Percentiles rank a stretch among this genome's conserved stretches.
These are phyloP conservation scores for Ptychobarbus kaznakovi DNA, from an alignment of 2,797 vertebrate species.

Conservation along the genomic window DNA sequence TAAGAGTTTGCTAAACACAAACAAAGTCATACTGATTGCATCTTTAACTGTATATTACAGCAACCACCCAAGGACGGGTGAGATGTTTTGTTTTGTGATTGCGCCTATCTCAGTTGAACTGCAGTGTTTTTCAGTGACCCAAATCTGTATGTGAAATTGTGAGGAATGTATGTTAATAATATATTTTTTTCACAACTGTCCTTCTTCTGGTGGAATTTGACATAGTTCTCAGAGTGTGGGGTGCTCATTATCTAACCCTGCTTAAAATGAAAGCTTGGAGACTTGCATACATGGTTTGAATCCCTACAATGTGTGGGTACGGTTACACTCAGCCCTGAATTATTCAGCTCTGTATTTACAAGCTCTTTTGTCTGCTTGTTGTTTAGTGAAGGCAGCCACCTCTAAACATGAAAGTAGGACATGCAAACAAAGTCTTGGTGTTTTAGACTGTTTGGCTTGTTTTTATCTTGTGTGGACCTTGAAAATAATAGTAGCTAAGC, in stretches of 20 bases:
- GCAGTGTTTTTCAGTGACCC: background rate
- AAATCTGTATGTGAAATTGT: background rate
- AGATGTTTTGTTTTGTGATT: background rate
- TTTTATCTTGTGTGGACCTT: conserved; percentile 30
- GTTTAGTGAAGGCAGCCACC: conserved; percentile 62
- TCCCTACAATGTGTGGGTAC: conserved; percentile 63
- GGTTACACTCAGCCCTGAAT: conserved; percentile 77
- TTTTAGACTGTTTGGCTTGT: conserved; percentile 41
- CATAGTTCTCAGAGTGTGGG: conserved; percentile 14
- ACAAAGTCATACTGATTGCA: background rate
- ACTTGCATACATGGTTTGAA: conserved; percentile 63
- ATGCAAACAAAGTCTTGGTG: conserved; percentile 55
- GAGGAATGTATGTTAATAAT: background rate
- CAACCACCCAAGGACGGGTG: background rate
- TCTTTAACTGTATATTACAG: background rate
- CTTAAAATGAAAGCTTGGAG: conserved; percentile 57
- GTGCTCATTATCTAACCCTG: conserved; percentile 22
- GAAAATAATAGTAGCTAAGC: conserved; percentile 5
- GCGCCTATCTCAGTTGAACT: background rate
- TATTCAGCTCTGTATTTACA: conserved; percentile 79
- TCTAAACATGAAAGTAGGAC: conserved; percentile 71
- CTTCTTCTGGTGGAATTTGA: background rate
- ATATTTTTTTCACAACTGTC: background rate
- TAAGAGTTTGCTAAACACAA: background rate
- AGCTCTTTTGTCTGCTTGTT: conserved; percentile 73